Conservation (phyloP, 2,797 vertebrate genomes). For the Ceryle rudis region DNA sequence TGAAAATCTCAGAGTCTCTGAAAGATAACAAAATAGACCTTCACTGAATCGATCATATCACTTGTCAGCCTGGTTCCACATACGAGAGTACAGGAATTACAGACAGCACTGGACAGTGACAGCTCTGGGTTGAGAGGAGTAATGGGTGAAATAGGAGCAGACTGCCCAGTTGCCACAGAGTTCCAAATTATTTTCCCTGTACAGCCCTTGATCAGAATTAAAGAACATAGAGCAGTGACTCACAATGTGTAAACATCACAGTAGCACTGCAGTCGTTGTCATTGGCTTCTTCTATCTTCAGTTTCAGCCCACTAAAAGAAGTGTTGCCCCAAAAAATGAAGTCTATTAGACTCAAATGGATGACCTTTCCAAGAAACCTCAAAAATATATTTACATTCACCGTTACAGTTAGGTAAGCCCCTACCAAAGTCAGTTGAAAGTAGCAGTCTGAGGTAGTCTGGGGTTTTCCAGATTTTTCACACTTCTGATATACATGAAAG, state of each 20-base stretch:
- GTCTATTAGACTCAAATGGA: not conserved
- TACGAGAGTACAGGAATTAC: not conserved
- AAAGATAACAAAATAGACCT: constrained; percentile 60
- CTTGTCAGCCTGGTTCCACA: not conserved
- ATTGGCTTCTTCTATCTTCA: not conserved
- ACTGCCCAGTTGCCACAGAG: not conserved
- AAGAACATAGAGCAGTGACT: not conserved
- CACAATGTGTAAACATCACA: not conserved
- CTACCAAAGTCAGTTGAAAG: not conserved
- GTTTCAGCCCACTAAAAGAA: not conserved
- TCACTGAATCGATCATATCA: not conserved
- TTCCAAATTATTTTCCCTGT: not conserved
- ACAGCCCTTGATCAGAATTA: not conserved
- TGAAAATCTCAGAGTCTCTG: constrained; percentile 78
- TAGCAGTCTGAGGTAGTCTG: not conserved
- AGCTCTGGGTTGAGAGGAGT: not conserved
- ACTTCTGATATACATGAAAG: not conserved
- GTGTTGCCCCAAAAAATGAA: not conserved
- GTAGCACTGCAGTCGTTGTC: not conserved
- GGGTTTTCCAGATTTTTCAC: constrained; percentile 11
- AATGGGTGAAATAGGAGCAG: not conserved
- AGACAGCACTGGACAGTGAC: not conserved
- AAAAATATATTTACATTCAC: not conserved
- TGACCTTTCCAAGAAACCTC: not conserved
- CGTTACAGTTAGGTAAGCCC: not conserved